Conservation (phyloP, 2,113 vertebrate genomes). For the Orthonyx spaldingii region DNA sequence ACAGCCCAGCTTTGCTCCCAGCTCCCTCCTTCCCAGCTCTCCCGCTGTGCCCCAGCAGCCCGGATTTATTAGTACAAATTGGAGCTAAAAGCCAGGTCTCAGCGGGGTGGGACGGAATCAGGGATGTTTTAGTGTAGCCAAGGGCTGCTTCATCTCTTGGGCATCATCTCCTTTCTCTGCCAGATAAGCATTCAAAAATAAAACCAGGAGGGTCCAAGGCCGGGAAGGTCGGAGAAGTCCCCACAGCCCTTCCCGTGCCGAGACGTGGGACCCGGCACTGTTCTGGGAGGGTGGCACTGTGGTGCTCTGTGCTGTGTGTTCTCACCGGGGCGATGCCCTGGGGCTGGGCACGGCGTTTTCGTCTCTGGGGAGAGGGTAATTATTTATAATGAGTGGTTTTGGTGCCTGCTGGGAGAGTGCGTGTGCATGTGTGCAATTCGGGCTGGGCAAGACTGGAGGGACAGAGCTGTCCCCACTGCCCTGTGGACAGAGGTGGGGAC, state of each 20-base stretch:
- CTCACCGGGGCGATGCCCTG: neutral
- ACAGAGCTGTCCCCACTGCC: accelerated
- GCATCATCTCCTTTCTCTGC: neutral
- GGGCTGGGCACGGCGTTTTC: neutral
- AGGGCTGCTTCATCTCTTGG: neutral
- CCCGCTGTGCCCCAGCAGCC: neutral
- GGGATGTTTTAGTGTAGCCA: neutral
- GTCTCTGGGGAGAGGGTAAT: neutral
- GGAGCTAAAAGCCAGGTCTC: neutral
- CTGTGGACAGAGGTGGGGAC: neutral
- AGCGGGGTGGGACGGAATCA: accelerated
- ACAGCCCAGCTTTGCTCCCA: neutral
- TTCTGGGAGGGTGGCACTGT: neutral
- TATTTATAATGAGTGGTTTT: neutral
- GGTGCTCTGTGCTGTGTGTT: neutral
- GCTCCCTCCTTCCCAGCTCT: neutral
- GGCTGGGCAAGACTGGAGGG: neutral
- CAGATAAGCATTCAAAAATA: neutral
- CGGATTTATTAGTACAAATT: neutral
- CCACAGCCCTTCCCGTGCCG: accelerated
- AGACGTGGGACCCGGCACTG: neutral
- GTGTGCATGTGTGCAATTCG: neutral
- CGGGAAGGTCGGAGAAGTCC: neutral
- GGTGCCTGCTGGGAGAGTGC: neutral
- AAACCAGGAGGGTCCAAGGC: neutral